phyloP scores from a whole-genome alignment of 2,113 vertebrate genomes.

The Pardalotus punctatus region DNA sequence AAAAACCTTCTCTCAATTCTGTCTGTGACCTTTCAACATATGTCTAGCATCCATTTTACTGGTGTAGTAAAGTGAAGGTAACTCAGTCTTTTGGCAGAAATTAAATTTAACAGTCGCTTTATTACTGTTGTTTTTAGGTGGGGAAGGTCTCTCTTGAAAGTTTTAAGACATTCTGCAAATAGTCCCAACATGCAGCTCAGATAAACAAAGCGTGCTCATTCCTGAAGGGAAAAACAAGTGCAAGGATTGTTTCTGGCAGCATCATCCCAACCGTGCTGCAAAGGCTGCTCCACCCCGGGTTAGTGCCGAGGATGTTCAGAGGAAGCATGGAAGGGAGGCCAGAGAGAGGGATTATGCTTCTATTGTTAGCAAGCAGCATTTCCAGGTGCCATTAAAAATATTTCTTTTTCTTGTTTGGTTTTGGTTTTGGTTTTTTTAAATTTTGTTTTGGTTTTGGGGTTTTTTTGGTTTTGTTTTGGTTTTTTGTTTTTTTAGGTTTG shows the following conservation, averaged over 20 bases:
- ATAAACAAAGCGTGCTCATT: neutral
- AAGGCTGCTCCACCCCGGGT: neutral
- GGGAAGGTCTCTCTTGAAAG: neutral
- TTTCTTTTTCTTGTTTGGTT: neutral
- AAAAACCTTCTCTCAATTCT: neutral
- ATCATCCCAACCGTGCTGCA: neutral
- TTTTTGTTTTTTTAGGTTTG: too few relatives aligned
- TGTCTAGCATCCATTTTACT: neutral
- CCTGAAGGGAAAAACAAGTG: neutral
- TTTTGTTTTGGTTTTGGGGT: neutral
- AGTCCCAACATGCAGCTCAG: neutral
- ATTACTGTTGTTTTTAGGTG: conserved; percentile 21
- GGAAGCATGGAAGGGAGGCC: neutral
- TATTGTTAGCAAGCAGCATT: neutral
- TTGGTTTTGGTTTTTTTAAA: too few relatives aligned
- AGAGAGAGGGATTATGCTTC: neutral
- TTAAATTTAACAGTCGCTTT: conserved; percentile 50
- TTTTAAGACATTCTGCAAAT: conserved; percentile 25
- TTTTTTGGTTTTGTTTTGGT: too few relatives aligned
- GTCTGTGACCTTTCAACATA: neutral
- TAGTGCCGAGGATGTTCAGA: neutral
- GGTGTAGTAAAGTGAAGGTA: conserved; percentile 31
- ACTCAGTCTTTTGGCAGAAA: conserved; percentile 13
- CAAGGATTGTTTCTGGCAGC: neutral
- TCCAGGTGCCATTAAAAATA: conserved; percentile 4